These are phyloP conservation scores for Physeter macrocephalus DNA, from an alignment of 2,113 vertebrate genomes.

Conservation along the genomic window DNA sequence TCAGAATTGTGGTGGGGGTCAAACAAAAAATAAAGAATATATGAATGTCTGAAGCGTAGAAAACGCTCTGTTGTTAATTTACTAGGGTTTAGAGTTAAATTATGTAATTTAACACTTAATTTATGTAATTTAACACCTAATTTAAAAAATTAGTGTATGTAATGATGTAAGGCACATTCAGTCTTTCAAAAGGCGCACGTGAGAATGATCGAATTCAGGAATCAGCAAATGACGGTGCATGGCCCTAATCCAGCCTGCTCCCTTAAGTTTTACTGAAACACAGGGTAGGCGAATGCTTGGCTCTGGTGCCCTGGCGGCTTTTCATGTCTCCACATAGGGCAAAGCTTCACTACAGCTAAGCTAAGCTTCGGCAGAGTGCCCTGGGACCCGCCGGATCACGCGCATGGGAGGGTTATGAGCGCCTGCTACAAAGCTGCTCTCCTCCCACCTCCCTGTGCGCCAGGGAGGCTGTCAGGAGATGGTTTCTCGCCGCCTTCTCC, in stretches of 20 bases:
- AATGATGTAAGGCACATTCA: background rate
- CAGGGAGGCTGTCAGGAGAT: background rate
- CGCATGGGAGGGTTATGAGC: accelerated
- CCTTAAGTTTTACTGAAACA: background rate
- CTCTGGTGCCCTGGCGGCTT: accelerated
- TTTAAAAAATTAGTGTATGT: background rate
- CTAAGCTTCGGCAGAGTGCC: accelerated
- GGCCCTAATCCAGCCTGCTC: background rate
- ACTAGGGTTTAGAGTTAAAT: background rate
- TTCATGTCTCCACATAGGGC: accelerated
- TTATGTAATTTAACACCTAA: background rate
- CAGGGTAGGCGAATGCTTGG: accelerated
- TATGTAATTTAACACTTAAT: background rate
- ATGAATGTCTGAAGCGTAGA: background rate
- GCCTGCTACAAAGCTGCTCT: too few species aligned
- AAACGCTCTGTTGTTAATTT: background rate
- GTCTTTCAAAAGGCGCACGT: background rate
- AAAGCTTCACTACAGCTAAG: background rate
- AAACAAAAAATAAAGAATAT: background rate
- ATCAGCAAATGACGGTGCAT: background rate
- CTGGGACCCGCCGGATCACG: accelerated
- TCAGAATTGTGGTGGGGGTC: background rate
- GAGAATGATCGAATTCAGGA: background rate
- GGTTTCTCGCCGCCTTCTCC: accelerated
- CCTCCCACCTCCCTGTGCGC: too few species aligned